phyloP scores from a whole-genome alignment of 2,113 vertebrate species.

The Nicator chloris region DNA sequence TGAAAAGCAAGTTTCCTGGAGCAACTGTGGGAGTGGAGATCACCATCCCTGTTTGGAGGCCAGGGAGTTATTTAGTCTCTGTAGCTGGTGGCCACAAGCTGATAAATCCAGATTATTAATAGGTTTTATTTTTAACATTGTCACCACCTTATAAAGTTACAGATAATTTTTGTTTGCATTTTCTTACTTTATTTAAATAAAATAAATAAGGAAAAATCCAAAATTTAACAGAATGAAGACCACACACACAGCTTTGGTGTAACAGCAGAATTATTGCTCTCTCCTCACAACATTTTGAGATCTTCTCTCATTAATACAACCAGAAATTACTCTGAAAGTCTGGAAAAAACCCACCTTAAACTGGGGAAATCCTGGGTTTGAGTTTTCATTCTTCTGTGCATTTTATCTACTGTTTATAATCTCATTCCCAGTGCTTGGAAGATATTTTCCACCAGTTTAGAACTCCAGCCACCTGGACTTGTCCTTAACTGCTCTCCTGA shows the following conservation, averaged over 20 bases:
- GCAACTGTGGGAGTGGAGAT: neutral
- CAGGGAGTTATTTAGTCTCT: neutral
- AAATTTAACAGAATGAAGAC: neutral
- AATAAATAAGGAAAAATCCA: neutral
- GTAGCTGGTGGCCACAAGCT: neutral
- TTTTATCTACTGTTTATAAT: neutral
- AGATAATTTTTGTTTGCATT: fast-evolving
- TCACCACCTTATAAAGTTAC: neutral
- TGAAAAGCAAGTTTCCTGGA: neutral
- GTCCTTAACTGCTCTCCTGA: neutral
- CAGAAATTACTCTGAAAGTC: neutral
- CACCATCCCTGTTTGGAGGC: neutral
- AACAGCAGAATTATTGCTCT: neutral
- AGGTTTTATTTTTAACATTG: neutral
- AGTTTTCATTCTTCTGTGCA: neutral
- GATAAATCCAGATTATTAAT: neutral
- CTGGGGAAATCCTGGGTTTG: neutral
- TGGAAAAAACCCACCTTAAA: neutral
- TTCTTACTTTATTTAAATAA: neutral
- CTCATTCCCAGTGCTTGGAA: neutral
- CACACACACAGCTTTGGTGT: neutral
- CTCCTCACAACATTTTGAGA: neutral
- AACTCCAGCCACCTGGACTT: neutral
- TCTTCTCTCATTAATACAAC: neutral
- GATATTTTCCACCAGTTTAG: neutral